These are phyloP conservation scores for Zhuqinia jingwanae DNA, from an alignment of 2,888 invertebrate species.

Conservation along the genomic window DNA sequence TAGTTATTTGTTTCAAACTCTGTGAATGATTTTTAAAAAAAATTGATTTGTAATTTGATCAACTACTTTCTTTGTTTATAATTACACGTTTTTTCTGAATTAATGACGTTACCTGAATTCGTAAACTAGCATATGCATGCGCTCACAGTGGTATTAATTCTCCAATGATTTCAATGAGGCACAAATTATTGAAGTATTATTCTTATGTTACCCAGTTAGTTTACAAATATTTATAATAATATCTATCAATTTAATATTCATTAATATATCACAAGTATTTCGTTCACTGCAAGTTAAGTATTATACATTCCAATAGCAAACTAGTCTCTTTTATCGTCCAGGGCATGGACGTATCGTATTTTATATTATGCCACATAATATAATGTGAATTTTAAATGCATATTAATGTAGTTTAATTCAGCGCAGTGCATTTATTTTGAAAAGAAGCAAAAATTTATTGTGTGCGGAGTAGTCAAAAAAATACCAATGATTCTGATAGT, in stretches of 20 bases:
- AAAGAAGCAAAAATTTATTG: neutral
- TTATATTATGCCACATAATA: neutral
- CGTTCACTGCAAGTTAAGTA: constrained; percentile 51
- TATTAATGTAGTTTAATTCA: neutral
- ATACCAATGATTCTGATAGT: neutral
- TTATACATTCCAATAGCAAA: constrained; percentile 66
- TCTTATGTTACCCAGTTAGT: constrained; percentile 54
- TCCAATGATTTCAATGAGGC: constrained; percentile 38
- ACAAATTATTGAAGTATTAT: constrained; percentile 56
- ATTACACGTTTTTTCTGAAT: too few relatives aligned
- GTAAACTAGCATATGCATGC: constrained; percentile 2
- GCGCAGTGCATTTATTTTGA: constrained; percentile 37
- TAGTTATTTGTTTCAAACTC: too few relatives aligned
- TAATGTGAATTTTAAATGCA: constrained; percentile 1
- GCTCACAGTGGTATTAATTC: constrained; percentile 21
- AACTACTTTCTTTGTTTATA: too few relatives aligned
- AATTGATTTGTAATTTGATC: too few relatives aligned
- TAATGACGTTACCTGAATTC: constrained; percentile 58
- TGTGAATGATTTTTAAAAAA: too few relatives aligned
- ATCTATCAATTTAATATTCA: constrained; percentile 21
- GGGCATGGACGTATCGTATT: neutral
- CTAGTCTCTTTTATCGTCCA: constrained; percentile 52
- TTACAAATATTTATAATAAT: constrained; percentile 34
- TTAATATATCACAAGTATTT: constrained; percentile 4
- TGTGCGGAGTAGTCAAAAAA: constrained; percentile 21